A percentile compares a stretch with the other conserved stretches of the same genome.
Evolutionary conservation across 2,888 invertebrate species (phyloP).

Genomic region (Spilarctia lutea): DNA sequence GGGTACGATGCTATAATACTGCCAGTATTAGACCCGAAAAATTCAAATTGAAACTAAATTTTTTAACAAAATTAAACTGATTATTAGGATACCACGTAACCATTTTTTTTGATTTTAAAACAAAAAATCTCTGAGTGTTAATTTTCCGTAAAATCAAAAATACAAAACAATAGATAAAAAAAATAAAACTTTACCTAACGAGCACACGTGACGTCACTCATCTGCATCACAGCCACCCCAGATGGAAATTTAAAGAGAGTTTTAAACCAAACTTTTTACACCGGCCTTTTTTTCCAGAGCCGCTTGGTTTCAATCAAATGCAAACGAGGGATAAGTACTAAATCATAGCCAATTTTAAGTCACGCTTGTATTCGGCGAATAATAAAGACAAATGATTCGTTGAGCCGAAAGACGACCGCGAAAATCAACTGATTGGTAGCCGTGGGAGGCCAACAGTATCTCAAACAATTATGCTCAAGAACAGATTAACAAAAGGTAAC

Average conservation of each 20-base stretch:
- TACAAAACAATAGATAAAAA: background rate
- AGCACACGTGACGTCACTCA: conserved; percentile 79
- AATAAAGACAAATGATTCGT: background rate
- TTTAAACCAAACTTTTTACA: conserved; percentile 69
- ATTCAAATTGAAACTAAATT: background rate
- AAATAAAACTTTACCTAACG: conserved; percentile 15
- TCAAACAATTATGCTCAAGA: conserved; percentile 1
- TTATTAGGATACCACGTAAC: background rate
- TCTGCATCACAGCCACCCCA: conserved; percentile 73
- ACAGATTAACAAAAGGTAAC: background rate
- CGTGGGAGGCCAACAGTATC: background rate
- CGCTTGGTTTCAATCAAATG: conserved; percentile 6
- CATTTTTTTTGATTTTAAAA: background rate
- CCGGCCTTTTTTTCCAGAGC: conserved; percentile 10
- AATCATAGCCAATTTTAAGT: background rate
- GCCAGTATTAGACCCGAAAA: background rate
- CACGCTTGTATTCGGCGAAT: background rate
- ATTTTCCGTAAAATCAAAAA: background rate
- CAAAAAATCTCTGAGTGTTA: background rate
- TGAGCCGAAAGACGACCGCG: conserved; percentile 1
- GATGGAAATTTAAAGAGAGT: conserved; percentile 79
- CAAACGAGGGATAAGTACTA: background rate
- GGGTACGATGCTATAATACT: background rate
- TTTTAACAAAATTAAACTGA: background rate
- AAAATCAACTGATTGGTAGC: conserved; percentile 2